Evolutionary conservation across 2,888 invertebrate species (phyloP), one percentile per base, ranked within the genome.

Genomic region (Glomeris marginata): DNA sequence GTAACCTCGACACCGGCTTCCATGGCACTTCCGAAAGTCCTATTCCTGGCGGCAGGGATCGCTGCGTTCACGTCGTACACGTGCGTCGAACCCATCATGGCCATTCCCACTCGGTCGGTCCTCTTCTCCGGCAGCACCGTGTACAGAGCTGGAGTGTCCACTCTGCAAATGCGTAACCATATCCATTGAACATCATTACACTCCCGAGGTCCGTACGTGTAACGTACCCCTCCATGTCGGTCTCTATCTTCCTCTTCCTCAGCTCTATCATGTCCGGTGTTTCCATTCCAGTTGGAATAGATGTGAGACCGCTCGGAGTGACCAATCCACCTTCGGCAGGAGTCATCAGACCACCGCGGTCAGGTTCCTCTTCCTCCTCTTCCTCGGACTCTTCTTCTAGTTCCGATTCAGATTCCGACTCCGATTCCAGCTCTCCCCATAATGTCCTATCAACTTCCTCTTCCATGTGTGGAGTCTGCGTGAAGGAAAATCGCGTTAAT

Each of bases 251-350:
- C 70, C 88, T 85, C 73, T 99, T 98, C 57, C 98, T 75, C 57
- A 98, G 74, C 66, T 99, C 98, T 62, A 99, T 98, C 58, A 91
- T 88, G 66, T 98, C 97, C 0, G 98, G 98, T 0, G 98, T 98
- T 72, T 98, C 97, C 72, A 97, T 78, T 52, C 95, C 95, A 44
- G 90, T 84, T 13, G 94, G 91, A 50, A 94, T 84, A 2, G 77
- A 77, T 37, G 85, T 82, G 58, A 91, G 77, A 36, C 95, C 94
- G 57, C 91, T 87, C 0, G 94, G 94, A n/a, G 94, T 95, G 16
- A 86, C 84, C 44, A 94, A 72, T 4, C 66, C 63, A 1, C 90
- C 90, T 69, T 88, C 91, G 22, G 87, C 88, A 1, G 94, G 94
- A 1, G 94, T 95, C 0, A 88, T 84, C 55, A 90, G 72, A 5